Base-by-base conservation (phyloP, 53 echinoderm and acorn worm species). In the Astropecten irregularis region DNA sequence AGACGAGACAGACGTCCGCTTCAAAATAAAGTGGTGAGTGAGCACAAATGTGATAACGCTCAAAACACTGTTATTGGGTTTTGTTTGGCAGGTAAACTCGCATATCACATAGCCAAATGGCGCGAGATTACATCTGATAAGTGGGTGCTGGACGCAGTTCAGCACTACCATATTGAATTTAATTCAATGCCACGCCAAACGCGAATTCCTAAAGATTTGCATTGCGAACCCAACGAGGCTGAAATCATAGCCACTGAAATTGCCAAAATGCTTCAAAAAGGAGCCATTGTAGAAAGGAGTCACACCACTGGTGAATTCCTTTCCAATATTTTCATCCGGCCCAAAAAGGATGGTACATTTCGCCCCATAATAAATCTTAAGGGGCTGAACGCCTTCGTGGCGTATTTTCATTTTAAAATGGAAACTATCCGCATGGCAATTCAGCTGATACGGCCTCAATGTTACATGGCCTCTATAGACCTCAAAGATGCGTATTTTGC, bases 341-440 rank as follows among this genome's bases (percentile, higher is more conserved):
- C 65, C 3, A 87, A 87, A 38, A 81, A 87, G 21, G 69, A 87
- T 67, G 87, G 66, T 15, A 48, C 66, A 33, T 64, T 25, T 30
- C 26, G 87, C 9, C 30, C 77, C 37, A 87, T 81, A 0, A 28
- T 87, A 25, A 57, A 87, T 21, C n/a, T 87, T 3, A 38, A 55
- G 36, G 11, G 20, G 18, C 38, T 87, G 7, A 79, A 87, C 44
- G 25, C 77, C 25, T 18, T 21, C 23, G 39, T 87, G 4, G 40
- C 4, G 2, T 87, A 62, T 9, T 27, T 68, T 3, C 79, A 79
- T 87, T 87, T 87, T 40, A 77, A 77, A 40, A 87, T 87, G 79
- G 81, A 87, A 6, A 66, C 68, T 25, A 14, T 79, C 30, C 2
- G 50, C 9, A 51, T 77, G 9, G 77, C 77, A 30, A 27, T 77